Percentiles rank a stretch among this genome's conserved stretches.
Conservation (phyloP, 2,888 invertebrate genomes). For the Pyrochroa serraticornis region DNA sequence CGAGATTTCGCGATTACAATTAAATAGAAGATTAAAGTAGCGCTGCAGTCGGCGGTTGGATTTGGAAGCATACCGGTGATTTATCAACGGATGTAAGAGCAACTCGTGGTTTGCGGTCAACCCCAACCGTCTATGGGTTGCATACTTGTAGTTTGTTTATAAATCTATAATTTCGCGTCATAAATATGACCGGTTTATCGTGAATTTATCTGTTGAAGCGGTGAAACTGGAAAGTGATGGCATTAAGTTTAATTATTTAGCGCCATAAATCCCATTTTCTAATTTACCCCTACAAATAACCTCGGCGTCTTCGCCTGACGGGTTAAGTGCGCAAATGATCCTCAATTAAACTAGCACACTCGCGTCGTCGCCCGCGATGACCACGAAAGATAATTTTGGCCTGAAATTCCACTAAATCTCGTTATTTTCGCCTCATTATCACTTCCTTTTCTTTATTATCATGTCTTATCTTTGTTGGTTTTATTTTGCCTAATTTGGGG, state of each 20-base stretch:
- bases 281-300: slow-evolving; percentile 5
- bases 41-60: slow-evolving; percentile 37
- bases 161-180: slow-evolving; percentile 33
- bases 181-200: slow-evolving; percentile 36
- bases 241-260: slow-evolving; percentile 32
- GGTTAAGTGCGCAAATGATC: too few relatives aligned
- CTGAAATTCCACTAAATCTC: too few relatives aligned
- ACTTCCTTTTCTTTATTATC: too few relatives aligned
- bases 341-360: too few relatives aligned
- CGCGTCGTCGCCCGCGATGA: background rate
- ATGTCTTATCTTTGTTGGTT: too few relatives aligned
- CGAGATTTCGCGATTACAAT: slow-evolving; percentile 31
- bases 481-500: too few relatives aligned
- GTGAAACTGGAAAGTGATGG: slow-evolving; percentile 2
- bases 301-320: too few relatives aligned
- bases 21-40: slow-evolving; percentile 32
- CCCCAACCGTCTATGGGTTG: slow-evolving; percentile 42
- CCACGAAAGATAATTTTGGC: background rate
- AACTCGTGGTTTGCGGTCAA: slow-evolving; percentile 48
- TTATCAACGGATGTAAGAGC: slow-evolving; percentile 46
- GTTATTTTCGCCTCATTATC: too few relatives aligned
- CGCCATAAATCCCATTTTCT: slow-evolving; percentile 24
- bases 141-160: slow-evolving; percentile 31
- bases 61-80: slow-evolving; percentile 45
- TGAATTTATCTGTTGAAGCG: slow-evolving; percentile 9